These are phyloP conservation scores for Pecten maximus DNA, from an alignment of 2,888 invertebrate species.

Conservation along the genomic window DNA sequence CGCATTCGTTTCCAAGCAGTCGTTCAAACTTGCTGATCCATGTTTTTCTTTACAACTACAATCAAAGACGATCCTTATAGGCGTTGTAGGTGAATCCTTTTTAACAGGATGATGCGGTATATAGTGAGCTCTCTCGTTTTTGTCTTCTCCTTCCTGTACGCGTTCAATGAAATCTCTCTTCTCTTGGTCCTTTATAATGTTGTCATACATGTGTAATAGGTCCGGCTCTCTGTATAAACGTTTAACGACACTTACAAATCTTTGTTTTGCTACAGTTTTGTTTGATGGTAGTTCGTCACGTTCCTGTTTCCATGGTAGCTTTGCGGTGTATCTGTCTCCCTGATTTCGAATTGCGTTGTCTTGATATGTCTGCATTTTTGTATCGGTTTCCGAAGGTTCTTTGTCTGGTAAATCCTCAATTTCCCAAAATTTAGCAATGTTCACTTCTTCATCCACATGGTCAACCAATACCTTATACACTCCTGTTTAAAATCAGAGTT, in stretches of 20 bases:
- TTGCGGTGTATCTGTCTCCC: not conserved
- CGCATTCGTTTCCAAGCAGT: slow-evolving; percentile 50
- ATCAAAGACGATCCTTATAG: slow-evolving; percentile 57
- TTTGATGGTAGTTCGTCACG: slow-evolving; percentile 35
- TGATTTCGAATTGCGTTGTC: not conserved
- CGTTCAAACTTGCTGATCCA: slow-evolving; percentile 55
- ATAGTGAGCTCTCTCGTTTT: slow-evolving; percentile 50
- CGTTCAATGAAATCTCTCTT: slow-evolving; percentile 52
- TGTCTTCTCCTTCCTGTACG: not conserved
- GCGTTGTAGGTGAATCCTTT: slow-evolving; percentile 56
- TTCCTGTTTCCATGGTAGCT: slow-evolving; percentile 32
- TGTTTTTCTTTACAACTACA: slow-evolving; percentile 51
- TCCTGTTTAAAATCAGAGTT: no score
- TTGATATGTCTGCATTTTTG: not conserved
- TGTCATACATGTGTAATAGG: slow-evolving; percentile 38
- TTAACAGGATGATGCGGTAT: slow-evolving; percentile 58
- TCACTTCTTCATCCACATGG: not conserved
- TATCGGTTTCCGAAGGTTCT: not conserved
- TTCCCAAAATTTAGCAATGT: slow-evolving; percentile 53
- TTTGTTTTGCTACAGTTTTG: not conserved
- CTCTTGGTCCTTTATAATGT: slow-evolving; percentile 56
- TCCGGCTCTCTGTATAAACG: not conserved
- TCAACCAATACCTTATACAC: slow-evolving; percentile 1
- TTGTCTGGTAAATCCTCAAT: slow-evolving; percentile 51
- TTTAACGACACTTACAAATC: not conserved